Conservation (phyloP, 2,113 vertebrate species). For the Sorex araneus region DNA sequence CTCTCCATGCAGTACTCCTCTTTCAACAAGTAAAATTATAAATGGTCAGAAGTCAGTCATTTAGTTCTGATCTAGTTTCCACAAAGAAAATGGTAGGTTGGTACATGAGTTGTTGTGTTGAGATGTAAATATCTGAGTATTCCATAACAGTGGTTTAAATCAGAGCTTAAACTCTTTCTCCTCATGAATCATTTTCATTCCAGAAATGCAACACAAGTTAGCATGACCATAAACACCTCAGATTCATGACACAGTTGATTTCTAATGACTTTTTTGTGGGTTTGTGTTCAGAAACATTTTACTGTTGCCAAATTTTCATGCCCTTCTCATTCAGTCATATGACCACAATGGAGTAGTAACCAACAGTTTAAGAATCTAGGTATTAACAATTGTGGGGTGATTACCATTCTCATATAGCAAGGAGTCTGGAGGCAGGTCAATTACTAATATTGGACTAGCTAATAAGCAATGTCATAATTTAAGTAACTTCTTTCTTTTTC, state of each 20-base stretch:
- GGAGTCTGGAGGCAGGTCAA: background rate
- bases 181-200: too few species aligned
- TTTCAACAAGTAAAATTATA: conserved; percentile 9
- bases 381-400: background rate
- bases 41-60: conserved; percentile 45
- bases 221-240: too few species aligned
- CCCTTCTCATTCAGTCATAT: too few species aligned
- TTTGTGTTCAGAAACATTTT: too few species aligned
- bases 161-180: background rate
- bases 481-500: conserved; percentile 29
- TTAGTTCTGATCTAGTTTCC: conserved; percentile 54
- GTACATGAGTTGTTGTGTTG: conserved; percentile 31
- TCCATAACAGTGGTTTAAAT: conserved; percentile 34
- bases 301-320: too few species aligned
- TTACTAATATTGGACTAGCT: conserved; percentile 31
- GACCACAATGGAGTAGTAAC: too few species aligned
- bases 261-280: too few species aligned
- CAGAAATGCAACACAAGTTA: too few species aligned
- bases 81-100: conserved; percentile 51
- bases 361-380: too few species aligned
- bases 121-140: conserved; percentile 45
- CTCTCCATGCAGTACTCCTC: conserved; percentile 20
- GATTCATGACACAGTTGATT: too few species aligned
- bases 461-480: background rate
- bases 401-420: conserved; percentile 5